A percentile compares a stretch with the other conserved stretches of the same genome.
Conservation (phyloP, 2,888 invertebrate species). For the Ormyrus nitidulus region DNA sequence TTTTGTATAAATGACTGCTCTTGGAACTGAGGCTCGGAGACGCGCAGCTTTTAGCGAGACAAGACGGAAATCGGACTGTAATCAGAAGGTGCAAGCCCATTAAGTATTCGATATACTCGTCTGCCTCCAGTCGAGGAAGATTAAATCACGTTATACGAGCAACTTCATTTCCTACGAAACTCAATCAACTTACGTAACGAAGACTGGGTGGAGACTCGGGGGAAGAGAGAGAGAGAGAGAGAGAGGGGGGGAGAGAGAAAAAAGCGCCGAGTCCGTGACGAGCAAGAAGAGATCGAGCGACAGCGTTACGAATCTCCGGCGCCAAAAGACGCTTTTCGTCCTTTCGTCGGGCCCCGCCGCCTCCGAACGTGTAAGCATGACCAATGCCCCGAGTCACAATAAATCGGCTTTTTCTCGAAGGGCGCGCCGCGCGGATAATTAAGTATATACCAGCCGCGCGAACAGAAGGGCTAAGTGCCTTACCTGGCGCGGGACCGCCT, state of each 20-base stretch:
- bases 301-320: slow-evolving; percentile 11
- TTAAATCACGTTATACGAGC: slow-evolving; percentile 21
- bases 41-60: too few species aligned
- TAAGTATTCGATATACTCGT: slow-evolving; percentile 7
- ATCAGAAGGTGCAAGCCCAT: neutral
- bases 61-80: neutral
- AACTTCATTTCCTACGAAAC: slow-evolving; percentile 22
- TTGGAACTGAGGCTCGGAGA: too few species aligned
- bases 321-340: neutral
- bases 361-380: neutral
- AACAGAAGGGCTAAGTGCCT: neutral
- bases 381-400: slow-evolving; percentile 6
- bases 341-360: neutral
- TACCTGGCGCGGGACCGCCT: neutral
- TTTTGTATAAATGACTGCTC: too few species aligned
- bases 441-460: neutral
- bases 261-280: too few species aligned
- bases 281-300: neutral
- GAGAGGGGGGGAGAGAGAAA: neutral
- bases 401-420: neutral
- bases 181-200: slow-evolving; percentile 16
- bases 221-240: neutral
- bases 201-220: too few species aligned
- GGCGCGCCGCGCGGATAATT: slow-evolving; percentile 10
- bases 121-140: neutral